These are phyloP conservation scores for Tetramorium simillimum DNA, from an alignment of 1,140 invertebrate species.

Conservation along the genomic window DNA sequence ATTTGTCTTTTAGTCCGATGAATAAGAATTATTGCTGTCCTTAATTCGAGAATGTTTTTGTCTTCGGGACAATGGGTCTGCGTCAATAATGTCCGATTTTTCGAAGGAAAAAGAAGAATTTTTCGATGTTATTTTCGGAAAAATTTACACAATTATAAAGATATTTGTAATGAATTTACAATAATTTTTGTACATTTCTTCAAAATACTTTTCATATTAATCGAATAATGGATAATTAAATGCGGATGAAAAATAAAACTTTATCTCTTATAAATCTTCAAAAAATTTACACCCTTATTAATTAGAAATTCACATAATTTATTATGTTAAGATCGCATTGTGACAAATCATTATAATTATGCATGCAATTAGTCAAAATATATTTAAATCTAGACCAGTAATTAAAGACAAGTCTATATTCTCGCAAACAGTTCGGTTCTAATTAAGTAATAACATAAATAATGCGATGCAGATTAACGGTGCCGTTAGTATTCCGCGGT, in stretches of 20 bases:
- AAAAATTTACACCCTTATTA: background rate
- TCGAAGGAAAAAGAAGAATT: background rate
- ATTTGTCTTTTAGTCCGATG: conserved; percentile 36
- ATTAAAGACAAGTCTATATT: background rate
- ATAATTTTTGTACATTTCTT: background rate
- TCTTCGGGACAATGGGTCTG: background rate
- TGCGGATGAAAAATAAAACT: background rate
- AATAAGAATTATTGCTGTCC: conserved; percentile 22
- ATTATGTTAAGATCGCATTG: too few species aligned
- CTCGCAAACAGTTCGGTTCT: background rate
- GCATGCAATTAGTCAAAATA: too few species aligned
- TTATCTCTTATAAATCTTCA: background rate
- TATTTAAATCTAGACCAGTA: background rate
- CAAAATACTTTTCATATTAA: background rate
- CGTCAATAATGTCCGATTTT: background rate
- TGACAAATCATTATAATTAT: too few species aligned
- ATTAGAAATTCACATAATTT: background rate
- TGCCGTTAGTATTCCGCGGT: background rate
- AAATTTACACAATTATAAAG: background rate
- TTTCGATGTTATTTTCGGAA: background rate
- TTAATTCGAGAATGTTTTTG: conserved; percentile 31
- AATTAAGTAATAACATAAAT: background rate
- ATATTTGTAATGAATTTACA: background rate
- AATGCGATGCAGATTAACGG: background rate
- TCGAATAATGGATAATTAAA: background rate